These are phyloP conservation scores for Protula sp. DNA, from an alignment of 2,888 invertebrate species.

Conservation along the genomic window DNA sequence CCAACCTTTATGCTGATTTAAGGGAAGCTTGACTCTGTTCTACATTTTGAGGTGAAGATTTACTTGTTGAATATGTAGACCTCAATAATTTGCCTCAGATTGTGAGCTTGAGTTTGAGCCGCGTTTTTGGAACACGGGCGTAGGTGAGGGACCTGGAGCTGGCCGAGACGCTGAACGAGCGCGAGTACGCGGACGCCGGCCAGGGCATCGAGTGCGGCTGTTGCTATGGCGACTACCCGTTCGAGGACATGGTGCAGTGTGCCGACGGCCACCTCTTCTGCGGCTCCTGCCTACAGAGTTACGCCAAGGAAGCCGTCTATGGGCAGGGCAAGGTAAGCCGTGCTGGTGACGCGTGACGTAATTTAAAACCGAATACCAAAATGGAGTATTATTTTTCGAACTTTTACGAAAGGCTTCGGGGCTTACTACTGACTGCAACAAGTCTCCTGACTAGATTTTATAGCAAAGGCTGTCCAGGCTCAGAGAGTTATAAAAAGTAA, in stretches of 20 bases:
- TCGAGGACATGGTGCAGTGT: conserved; percentile 45
- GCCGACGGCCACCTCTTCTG: conserved; percentile 47
- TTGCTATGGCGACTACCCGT: conserved; percentile 37
- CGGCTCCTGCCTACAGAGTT: conserved; percentile 34
- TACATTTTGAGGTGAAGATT: no score
- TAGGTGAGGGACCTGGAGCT: conserved; percentile 30
- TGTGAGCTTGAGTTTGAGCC: no score
- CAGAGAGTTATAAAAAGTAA: no score
- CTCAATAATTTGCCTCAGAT: no score
- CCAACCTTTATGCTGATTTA: no score
- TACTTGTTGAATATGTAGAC: no score
- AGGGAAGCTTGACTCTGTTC: no score
- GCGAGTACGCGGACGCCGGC: conserved; percentile 32
- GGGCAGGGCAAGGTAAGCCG: conserved; percentile 40
- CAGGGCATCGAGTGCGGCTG: conserved; percentile 45
- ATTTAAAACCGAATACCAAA: background rate
- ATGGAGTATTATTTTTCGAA: background rate
- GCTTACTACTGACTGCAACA: background rate
- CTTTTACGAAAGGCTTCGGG: background rate
- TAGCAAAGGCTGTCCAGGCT: no score
- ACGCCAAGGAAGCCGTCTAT: conserved; percentile 38
- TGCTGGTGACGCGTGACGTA: no score
- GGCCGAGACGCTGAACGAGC: conserved; percentile 30
- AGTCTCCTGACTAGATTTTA: background rate
- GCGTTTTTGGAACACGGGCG: no score